These are phyloP conservation scores for Epirrhoe tristata DNA, from an alignment of 2,888 invertebrate species.

Conservation along the genomic window DNA sequence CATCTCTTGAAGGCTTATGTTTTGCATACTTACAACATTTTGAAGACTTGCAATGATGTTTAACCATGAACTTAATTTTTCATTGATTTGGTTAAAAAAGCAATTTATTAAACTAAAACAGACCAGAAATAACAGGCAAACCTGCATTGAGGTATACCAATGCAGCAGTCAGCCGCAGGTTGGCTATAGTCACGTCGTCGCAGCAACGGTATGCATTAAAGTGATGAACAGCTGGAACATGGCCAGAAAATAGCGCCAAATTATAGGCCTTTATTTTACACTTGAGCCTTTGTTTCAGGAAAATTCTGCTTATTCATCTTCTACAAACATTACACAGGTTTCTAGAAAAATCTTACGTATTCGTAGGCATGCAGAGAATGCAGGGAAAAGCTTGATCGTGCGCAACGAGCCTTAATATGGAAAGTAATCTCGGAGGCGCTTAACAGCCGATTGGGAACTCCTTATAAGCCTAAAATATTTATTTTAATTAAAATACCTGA, in stretches of 20 bases:
- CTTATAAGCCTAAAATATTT: conserved; percentile 47
- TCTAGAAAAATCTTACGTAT: not conserved
- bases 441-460: conserved; percentile 57
- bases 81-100: too few species aligned
- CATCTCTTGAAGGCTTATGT: too few species aligned
- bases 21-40: too few species aligned
- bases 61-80: too few species aligned
- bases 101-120: too few species aligned
- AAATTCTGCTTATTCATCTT: conserved; percentile 3
- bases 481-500: conserved; percentile 45
- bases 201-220: conserved; percentile 22
- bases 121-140: not conserved
- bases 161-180: conserved; percentile 14
- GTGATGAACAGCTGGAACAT: conserved; percentile 26
- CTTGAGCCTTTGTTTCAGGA: not conserved
- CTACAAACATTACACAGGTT: not conserved
- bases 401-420: conserved; percentile 60
- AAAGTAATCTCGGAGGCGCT: conserved; percentile 66
- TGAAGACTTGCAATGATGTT: too few species aligned
- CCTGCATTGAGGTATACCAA: not conserved
- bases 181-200: conserved; percentile 16
- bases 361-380: conserved; percentile 6
- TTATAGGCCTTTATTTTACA: conserved; percentile 11
- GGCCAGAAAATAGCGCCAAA: conserved; percentile 27
- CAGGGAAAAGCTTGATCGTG: conserved; percentile 21